Percentiles rank a stretch among this genome's conserved stretches.
Conservation (phyloP, 2,113 vertebrate species). For the Catharus fuscescens region DNA sequence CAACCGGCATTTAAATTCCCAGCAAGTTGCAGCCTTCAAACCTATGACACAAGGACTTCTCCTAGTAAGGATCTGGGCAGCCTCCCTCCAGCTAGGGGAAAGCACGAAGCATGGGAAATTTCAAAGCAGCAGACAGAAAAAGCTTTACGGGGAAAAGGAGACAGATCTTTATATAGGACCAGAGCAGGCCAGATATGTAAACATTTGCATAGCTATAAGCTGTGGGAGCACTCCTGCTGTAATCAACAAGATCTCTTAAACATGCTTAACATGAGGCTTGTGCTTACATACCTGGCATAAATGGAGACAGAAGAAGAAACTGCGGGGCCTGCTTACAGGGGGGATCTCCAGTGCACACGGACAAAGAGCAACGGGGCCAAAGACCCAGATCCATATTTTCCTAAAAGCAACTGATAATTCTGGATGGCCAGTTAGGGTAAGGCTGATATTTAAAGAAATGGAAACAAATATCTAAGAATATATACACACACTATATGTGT, state of each 20-base stretch:
- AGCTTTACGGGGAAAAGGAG: neutral
- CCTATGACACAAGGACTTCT: neutral
- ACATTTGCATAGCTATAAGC: conserved; percentile 46
- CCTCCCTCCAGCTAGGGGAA: neutral
- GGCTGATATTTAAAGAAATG: neutral
- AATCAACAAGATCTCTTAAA: conserved; percentile 54
- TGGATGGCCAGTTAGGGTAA: neutral
- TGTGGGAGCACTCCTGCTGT: neutral
- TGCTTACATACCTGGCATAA: conserved; percentile 59
- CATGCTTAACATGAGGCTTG: neutral
- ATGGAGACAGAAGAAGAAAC: neutral
- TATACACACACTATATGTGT: neutral
- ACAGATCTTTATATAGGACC: conserved; percentile 42
- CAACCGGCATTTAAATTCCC: neutral
- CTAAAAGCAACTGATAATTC: neutral
- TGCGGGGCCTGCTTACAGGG: neutral
- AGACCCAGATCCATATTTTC: neutral
- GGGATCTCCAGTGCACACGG: rapidly evolving
- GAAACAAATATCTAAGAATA: neutral
- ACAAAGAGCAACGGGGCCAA: rapidly evolving
- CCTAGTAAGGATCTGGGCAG: conserved; percentile 26
- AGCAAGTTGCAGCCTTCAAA: neutral
- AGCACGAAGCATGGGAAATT: neutral
- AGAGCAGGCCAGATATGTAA: conserved; percentile 50
- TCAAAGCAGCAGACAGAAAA: conserved; percentile 50